A percentile compares a stretch with the other conserved stretches of the same genome.
Conservation (phyloP, 2,113 vertebrate species). For the Psittacus erithacus region DNA sequence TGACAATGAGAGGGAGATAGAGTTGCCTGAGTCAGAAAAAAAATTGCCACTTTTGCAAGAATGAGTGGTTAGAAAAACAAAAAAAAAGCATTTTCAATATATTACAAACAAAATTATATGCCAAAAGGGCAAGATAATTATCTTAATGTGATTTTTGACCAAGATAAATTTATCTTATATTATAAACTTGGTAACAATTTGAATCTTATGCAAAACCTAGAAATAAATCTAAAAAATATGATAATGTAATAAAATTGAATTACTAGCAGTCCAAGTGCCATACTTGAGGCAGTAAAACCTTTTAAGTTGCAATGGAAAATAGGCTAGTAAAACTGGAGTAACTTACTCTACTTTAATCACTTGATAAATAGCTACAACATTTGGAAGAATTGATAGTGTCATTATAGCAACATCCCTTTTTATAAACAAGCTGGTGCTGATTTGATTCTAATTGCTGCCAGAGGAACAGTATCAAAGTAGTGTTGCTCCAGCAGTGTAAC, state of each 20-base stretch:
- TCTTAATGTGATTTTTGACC: conserved; percentile 71
- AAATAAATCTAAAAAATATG: conserved; percentile 76
- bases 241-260: conserved; percentile 73
- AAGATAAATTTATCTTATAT: conserved; percentile 72
- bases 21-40: background rate
- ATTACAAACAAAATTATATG: conserved; percentile 70
- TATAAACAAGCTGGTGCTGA: conserved; percentile 61
- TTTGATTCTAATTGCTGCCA: conserved; percentile 67
- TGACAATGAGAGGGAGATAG: background rate
- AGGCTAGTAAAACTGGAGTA: conserved; percentile 68
- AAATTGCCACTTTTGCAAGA: conserved; percentile 9
- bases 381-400: conserved; percentile 70
- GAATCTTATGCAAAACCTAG: conserved; percentile 71
- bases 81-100: conserved; percentile 67
- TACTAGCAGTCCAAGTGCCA: conserved; percentile 63
- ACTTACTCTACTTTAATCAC: conserved; percentile 69
- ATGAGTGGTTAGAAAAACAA: conserved; percentile 40
- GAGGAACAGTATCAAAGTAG: conserved; percentile 39
- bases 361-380: conserved; percentile 68
- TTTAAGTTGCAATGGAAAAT: conserved; percentile 66
- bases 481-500: conserved; percentile 9
- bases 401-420: conserved; percentile 64
- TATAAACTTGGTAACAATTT: conserved; percentile 66
- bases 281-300: conserved; percentile 69
- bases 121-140: conserved; percentile 73